A percentile compares a stretch with the other conserved stretches of the same genome.
These are phyloP conservation scores for Cheirogaleus major DNA, from an alignment of 2,797 vertebrate genomes.

Conservation along the genomic window DNA sequence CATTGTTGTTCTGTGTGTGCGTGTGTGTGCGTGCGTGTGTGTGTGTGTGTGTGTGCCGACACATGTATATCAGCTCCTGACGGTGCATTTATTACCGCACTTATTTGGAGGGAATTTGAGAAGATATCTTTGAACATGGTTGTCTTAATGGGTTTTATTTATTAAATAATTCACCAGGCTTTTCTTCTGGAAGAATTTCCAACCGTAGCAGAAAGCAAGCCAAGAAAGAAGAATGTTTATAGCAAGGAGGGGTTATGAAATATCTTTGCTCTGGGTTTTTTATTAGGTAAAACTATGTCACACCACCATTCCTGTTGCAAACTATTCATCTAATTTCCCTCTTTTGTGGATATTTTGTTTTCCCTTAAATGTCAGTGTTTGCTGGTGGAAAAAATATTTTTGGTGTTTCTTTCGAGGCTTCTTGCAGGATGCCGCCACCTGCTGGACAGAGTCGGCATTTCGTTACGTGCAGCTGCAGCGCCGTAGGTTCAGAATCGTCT, in stretches of 20 bases:
- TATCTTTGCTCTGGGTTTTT: slow-evolving; percentile 45
- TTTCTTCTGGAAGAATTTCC: slow-evolving; percentile 73
- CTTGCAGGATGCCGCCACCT: slow-evolving; percentile 84
- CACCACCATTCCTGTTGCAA: slow-evolving; percentile 60
- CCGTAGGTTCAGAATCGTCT: background rate
- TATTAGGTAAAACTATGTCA: slow-evolving; percentile 40
- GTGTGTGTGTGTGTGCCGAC: rapidly evolving
- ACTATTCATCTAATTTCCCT: slow-evolving; percentile 79
- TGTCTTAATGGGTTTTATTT: slow-evolving; percentile 44
- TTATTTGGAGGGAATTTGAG: background rate
- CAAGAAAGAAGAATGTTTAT: slow-evolving; percentile 50
- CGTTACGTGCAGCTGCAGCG: rapidly evolving
- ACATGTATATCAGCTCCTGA: rapidly evolving
- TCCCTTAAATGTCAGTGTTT: slow-evolving; percentile 79
- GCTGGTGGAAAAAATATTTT: slow-evolving; percentile 56
- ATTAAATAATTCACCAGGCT: slow-evolving; percentile 26
- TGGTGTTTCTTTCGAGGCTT: slow-evolving; percentile 72
- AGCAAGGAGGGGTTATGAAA: background rate
- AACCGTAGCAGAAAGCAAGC: slow-evolving; percentile 74
- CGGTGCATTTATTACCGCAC: rapidly evolving
- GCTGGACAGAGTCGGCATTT: slow-evolving; percentile 74
- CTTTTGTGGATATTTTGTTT: slow-evolving; percentile 79
- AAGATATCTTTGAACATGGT: background rate
- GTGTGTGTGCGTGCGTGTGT: rapidly evolving
- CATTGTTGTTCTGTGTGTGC: background rate